Evolutionary conservation across 1,140 invertebrate species (phyloP), one percentile per base, ranked within the genome.

Genomic region (Oedothorax gibbosus): DNA sequence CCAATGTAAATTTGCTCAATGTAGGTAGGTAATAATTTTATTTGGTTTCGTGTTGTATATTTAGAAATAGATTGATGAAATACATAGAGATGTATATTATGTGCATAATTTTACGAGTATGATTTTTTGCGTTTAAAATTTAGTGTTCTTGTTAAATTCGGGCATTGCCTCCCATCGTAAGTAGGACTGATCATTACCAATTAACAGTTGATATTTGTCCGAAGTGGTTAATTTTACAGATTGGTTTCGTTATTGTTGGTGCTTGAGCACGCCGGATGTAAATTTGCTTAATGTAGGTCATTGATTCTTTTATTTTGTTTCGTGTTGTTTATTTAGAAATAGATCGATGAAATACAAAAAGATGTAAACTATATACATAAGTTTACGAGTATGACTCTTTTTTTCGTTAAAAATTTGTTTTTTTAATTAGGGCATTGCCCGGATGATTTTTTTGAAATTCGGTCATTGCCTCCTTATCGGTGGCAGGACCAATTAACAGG

Each of bases 171-270:
- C 57, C n/a, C 75, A 12, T 15, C 51, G 9, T 15, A 15, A 64
- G 5, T 35, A 77, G 35, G 35, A 20, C 9, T 51, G 60, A 21
- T 77, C 14, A 64, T 77, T 64, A 54, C 35, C 35, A 35, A 35
- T 35, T 35, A 35, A 5, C 35, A 35, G 2, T 35, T 35, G 35
- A 2, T 35, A 35, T 35, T 35, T 35, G 35, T 35, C 12, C 60
- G 20, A 56, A 20, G 15, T 10, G 21, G 53, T 8, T 60, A 75
- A 75, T 75, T 75, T 75, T 60, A 50, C 72, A 51, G 15, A 35
- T 5, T 49, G 65, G 20, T 21, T 68, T 49, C 20, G 14, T 68
- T 68, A 68, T 35, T 35, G 14, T 14, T 18, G 10, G 2, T 4
- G n/a, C 62, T 35, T 35, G 35, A 35, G 21, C 18, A 65, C 11